Percentiles rank a stretch among this genome's conserved stretches.
Evolutionary conservation across 2,113 vertebrate genomes (phyloP).

Genomic region (Limanda limanda): DNA sequence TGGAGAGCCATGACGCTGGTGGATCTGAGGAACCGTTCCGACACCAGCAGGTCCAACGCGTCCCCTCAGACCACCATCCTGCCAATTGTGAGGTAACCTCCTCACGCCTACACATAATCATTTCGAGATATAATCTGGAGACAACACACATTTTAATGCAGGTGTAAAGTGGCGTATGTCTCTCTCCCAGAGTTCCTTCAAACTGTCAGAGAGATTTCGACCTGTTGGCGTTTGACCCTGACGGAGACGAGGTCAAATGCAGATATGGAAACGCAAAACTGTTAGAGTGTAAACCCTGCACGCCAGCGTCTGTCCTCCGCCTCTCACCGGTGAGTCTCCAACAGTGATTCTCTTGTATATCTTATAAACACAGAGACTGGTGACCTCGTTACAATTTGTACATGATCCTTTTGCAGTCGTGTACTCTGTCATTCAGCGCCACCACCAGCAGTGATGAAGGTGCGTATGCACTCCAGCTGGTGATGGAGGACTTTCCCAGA

Average conservation of each 20-base stretch:
- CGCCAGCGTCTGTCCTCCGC: slow-evolving; percentile 12
- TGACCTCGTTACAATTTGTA: neutral
- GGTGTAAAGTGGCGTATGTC: neutral
- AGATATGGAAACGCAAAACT: neutral
- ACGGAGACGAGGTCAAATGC: slow-evolving; percentile 48
- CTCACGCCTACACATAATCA: neutral
- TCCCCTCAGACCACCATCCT: slow-evolving; percentile 54
- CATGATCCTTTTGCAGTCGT: slow-evolving; percentile 30
- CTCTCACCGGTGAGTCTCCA: slow-evolving; percentile 39
- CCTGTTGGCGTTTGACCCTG: slow-evolving; percentile 56
- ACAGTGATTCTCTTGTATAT: neutral
- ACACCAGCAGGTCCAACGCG: slow-evolving; percentile 39
- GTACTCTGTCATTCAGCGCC: slow-evolving; percentile 7
- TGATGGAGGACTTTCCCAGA: slow-evolving; percentile 5
- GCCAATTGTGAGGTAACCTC: slow-evolving; percentile 26
- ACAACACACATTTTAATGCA: neutral
- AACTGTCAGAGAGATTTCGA: slow-evolving; percentile 50
- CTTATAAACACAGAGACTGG: neutral
- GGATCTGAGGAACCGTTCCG: slow-evolving; percentile 43
- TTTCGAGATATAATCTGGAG: too few species aligned
- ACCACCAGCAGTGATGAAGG: neutral
- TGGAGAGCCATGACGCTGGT: slow-evolving; percentile 25
- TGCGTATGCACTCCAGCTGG: neutral
- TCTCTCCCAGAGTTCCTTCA: slow-evolving; percentile 48
- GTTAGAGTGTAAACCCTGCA: slow-evolving; percentile 26